phyloP scores from a whole-genome alignment of 2,888 invertebrate species.

The Meiosimyza decipiens region DNA sequence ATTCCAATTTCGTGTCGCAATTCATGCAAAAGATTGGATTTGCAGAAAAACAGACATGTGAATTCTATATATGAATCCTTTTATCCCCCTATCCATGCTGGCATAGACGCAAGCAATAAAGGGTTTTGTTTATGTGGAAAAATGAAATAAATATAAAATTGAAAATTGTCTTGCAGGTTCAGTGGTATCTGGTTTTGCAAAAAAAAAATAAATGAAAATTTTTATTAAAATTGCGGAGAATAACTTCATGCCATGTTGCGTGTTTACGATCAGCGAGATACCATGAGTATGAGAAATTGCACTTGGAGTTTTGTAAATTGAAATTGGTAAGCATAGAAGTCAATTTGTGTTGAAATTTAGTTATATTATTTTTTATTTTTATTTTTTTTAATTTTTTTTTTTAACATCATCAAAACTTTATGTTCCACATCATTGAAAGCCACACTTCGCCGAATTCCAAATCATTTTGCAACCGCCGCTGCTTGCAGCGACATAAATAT shows the following conservation, averaged over 20 bases:
- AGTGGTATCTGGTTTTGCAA: too few relatives aligned
- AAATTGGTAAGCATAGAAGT: too few relatives aligned
- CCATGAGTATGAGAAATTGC: too few relatives aligned
- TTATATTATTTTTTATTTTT: background rate
- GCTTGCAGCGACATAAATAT: background rate
- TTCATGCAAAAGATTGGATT: slow-evolving; percentile 31
- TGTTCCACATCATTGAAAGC: slow-evolving; percentile 22
- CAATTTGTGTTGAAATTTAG: too few relatives aligned
- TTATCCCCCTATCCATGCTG: background rate
- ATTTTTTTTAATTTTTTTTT: background rate
- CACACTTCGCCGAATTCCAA: background rate
- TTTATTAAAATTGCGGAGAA: slow-evolving; percentile 18
- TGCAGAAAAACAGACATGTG: slow-evolving; percentile 1
- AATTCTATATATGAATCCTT: slow-evolving; percentile 19
- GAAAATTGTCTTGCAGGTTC: background rate
- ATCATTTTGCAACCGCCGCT: background rate
- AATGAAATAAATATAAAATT: background rate
- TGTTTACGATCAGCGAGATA: background rate
- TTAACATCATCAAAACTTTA: background rate
- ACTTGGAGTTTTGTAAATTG: too few relatives aligned
- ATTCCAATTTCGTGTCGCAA: slow-evolving; percentile 32
- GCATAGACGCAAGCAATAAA: slow-evolving; percentile 9
- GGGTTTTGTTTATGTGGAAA: slow-evolving; percentile 20
- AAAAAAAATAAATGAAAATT: background rate
- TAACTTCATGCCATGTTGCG: slow-evolving; percentile 19